Conservation (phyloP, 1,140 invertebrate genomes). For the Papilio polytes region DNA sequence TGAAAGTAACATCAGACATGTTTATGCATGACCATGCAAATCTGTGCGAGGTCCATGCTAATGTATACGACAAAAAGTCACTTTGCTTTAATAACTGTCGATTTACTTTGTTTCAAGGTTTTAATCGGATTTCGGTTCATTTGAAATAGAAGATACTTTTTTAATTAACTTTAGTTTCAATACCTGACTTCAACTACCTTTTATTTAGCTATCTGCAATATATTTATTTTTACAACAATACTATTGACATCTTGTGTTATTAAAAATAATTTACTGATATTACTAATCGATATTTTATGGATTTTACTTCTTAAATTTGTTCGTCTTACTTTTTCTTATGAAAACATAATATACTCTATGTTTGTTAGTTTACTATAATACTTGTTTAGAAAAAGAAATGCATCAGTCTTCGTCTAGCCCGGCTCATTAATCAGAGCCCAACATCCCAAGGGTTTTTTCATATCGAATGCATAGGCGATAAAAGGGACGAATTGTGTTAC, state of each 20-base stretch:
- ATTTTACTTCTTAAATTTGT: no score
- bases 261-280: no score
- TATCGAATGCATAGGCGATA: not conserved
- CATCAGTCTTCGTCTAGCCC: constrained; percentile 20
- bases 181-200: no score
- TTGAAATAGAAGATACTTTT: no score
- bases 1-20: constrained; percentile 14
- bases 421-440: constrained; percentile 13
- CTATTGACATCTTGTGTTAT: no score
- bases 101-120: constrained; percentile 8
- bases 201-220: no score
- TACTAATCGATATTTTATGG: no score
- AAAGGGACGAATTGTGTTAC: not conserved
- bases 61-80: constrained; percentile 30
- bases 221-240: no score
- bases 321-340: not conserved
- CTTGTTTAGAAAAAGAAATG: constrained; percentile 21
- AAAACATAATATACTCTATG: no score
- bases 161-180: no score
- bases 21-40: constrained; percentile 34
- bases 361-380: constrained; percentile 18
- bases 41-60: constrained; percentile 13
- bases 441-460: constrained; percentile 16
- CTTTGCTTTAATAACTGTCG: constrained; percentile 23
- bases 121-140: not conserved